Conservation (phyloP, 1,140 invertebrate species). For the Drosophila orosa region DNA sequence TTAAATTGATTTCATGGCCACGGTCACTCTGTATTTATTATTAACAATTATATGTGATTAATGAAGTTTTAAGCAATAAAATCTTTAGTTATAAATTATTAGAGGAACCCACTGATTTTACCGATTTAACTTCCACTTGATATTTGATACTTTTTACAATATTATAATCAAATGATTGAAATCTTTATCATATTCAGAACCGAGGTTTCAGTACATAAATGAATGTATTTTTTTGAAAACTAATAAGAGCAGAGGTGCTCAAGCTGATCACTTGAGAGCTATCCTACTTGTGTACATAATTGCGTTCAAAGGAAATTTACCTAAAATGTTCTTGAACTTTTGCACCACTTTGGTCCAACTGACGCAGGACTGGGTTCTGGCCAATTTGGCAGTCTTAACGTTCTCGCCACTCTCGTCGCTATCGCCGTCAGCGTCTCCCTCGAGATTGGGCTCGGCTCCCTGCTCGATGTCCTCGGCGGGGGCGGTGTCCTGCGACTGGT, state of each 20-base stretch:
- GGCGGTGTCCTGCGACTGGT: conserved; percentile 13
- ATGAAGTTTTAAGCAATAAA: background rate
- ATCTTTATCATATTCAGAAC: no score
- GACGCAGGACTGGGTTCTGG: conserved; percentile 78
- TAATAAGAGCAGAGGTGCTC: background rate
- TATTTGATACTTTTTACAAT: background rate
- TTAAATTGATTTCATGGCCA: background rate
- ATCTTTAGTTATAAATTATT: background rate
- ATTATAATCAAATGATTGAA: no score
- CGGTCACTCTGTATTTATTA: background rate
- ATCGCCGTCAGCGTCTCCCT: conserved; percentile 11
- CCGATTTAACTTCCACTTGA: background rate
- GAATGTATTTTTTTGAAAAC: background rate
- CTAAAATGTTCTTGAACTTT: conserved; percentile 82
- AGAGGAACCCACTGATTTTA: background rate
- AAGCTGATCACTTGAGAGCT: background rate
- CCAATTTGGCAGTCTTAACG: conserved; percentile 69
- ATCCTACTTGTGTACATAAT: no score
- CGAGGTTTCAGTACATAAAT: no score
- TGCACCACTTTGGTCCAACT: conserved; percentile 83
- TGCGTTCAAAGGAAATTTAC: conserved; percentile 49
- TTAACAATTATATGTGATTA: background rate
- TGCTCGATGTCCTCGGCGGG: conserved; percentile 51
- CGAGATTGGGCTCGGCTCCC: conserved; percentile 51
- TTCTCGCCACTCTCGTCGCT: conserved; percentile 49